Percentiles rank a stretch among this genome's conserved stretches.
Conservation (phyloP, 2,888 invertebrate species). For the Sesia bembeciformis region DNA sequence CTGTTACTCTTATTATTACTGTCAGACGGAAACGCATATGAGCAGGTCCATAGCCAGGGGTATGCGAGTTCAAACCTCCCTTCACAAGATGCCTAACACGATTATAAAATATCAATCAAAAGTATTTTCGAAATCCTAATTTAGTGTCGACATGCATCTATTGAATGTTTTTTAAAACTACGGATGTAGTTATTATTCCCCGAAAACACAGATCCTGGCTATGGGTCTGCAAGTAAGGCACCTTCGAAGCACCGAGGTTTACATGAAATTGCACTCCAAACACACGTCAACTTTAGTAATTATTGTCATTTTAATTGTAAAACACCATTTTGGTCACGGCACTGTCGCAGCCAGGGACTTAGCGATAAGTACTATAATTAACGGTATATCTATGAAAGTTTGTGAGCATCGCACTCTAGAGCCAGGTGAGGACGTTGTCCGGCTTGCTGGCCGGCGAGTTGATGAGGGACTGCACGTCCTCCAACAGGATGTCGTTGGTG, state of each 20-base stretch:
- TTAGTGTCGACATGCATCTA: too few relatives aligned
- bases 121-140: too few relatives aligned
- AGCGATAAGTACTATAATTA: conserved; percentile 32
- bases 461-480: conserved; percentile 92
- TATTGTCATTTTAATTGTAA: conserved; percentile 37
- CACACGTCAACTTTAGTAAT: background rate
- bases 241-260: background rate
- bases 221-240: too few relatives aligned
- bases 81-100: too few relatives aligned
- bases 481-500: conserved; percentile 88
- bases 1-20: too few relatives aligned
- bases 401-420: conserved; percentile 64
- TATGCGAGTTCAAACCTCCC: too few relatives aligned
- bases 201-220: too few relatives aligned
- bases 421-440: conserved; percentile 90
- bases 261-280: background rate
- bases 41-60: too few relatives aligned
- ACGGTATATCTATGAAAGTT: conserved; percentile 21
- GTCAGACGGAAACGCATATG: too few relatives aligned
- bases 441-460: conserved; percentile 90
- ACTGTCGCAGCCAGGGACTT: conserved; percentile 6
- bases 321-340: conserved; percentile 28
- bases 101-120: too few relatives aligned
- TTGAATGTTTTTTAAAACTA: too few relatives aligned
- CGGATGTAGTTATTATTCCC: too few relatives aligned